Base-by-base conservation (phyloP, 2,888 invertebrate species). In the Dusona sp. region DNA sequence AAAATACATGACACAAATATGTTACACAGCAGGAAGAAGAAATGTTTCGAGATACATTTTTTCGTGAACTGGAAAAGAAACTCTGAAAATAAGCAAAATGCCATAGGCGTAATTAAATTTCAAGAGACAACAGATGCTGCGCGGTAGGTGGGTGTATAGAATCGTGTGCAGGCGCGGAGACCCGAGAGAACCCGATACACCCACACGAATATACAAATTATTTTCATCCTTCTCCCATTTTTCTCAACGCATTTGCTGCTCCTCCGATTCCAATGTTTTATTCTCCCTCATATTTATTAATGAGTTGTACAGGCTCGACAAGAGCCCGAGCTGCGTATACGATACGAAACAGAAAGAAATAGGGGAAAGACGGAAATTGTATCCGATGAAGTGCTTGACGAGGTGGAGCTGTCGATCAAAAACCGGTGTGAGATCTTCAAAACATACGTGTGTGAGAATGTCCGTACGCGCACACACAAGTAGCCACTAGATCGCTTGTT, bases 211-310 rank as follows among this genome's bases (percentile, higher is more conserved):
- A 65, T 19, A 75, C 61, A 64, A 64, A n/a, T 45, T 29, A 45
- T 67, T 51, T 67, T 54, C 11, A 78, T 75, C 33, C 48, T 75
- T 9, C 36, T 54, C 54, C 38, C 29, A 29, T 6, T 45, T 68
- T 54, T 38, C 33, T 45, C 16, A 13, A 64, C 64, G 70, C 33
- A 75, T 70, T 70, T 33, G 33, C n/a, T 48, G 51, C 61, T 70
- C 70, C 57, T 64, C 75, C 25, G 70, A 61, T 51, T 48, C 48
- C 64, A 78, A 81, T 74, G 68, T 68, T 54, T 13, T 25, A 64
- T 61, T 74, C 67, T 57, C 65, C 67, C 85, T 85, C 85, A 85
- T 85, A 85, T 85, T 85, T 82, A 85, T 85, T 82, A 85, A 82
- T 82, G 82, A 83, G 77, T 70, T 77, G 64, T 54, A 45, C 67